Percentiles rank a stretch among this genome's conserved stretches.
Evolutionary conservation across 2,888 invertebrate species (phyloP).

Genomic region (Spisula solida): DNA sequence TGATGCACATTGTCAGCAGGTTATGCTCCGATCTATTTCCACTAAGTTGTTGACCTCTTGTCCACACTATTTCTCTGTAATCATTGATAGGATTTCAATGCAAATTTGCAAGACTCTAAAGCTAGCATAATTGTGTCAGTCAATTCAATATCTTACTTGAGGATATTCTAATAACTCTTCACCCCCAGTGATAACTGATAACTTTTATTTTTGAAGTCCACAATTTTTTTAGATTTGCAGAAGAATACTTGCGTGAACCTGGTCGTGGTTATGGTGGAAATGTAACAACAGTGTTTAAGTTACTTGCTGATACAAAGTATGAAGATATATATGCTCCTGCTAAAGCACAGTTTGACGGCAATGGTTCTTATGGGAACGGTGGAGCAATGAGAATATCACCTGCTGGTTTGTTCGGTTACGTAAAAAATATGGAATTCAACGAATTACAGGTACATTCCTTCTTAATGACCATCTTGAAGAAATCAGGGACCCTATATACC

Average conservation of each 20-base stretch:
- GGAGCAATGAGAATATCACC: slow-evolving; percentile 93
- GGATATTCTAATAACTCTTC: no score
- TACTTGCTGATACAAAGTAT: slow-evolving; percentile 87
- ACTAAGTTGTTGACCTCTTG: no score
- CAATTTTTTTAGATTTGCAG: slow-evolving; percentile 89
- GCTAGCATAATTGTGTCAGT: no score
- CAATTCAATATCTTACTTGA: no score
- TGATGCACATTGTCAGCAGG: no score
- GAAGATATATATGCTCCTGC: slow-evolving; percentile 90
- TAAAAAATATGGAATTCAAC: slow-evolving; percentile 67
- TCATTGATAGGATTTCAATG: no score
- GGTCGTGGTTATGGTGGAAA: slow-evolving; percentile 91
- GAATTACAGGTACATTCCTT: slow-evolving; percentile 73
- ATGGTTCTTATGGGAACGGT: slow-evolving; percentile 93
- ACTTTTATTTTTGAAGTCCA: not conserved
- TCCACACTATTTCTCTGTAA: no score
- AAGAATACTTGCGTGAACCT: slow-evolving; percentile 90
- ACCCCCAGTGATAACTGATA: no score
- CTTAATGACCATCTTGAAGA: no score
- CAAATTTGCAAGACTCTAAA: no score
- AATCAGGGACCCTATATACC: no score
- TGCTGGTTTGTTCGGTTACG: slow-evolving; percentile 89
- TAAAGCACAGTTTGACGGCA: slow-evolving; percentile 90
- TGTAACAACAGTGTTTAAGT: slow-evolving; percentile 87
- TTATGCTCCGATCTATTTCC: no score